phyloP scores from a whole-genome alignment of 2,113 vertebrate species.

The Nestor notabilis region DNA sequence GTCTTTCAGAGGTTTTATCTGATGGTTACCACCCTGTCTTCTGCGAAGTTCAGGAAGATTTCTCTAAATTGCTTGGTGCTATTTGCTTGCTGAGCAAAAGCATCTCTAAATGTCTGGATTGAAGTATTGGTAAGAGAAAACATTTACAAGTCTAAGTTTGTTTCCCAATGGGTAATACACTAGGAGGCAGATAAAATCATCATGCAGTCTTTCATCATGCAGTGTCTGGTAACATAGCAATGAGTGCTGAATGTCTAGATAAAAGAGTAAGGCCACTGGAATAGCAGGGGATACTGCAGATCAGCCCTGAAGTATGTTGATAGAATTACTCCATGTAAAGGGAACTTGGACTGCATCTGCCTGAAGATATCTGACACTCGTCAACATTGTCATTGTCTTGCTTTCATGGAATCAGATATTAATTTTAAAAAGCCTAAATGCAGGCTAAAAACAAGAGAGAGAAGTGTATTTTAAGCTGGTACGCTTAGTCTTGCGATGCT shows the following conservation, averaged over 20 bases:
- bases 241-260: conserved; percentile 12
- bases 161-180: conserved; percentile 15
- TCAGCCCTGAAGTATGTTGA: neutral
- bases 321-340: conserved; percentile 48
- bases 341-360: neutral
- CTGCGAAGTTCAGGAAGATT: neutral
- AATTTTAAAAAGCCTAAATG: conserved; percentile 33
- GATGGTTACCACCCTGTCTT: neutral
- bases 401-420: conserved; percentile 32
- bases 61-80: conserved; percentile 5
- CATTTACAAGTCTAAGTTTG: conserved; percentile 48
- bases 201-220: conserved; percentile 22
- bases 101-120: neutral
- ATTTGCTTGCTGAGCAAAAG: neutral
- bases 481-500: neutral
- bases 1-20: neutral
- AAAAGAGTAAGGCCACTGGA: neutral
- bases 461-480: neutral
- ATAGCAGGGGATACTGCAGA: neutral
- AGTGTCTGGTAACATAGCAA: conserved; percentile 48
- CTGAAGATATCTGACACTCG: conserved; percentile 31
- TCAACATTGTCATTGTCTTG: conserved; percentile 8
- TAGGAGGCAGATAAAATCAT: conserved; percentile 47
- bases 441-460: neutral
- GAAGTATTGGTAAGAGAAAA: neutral